Conservation (phyloP, 1,140 invertebrate species). For the Lepidostoma basale region DNA sequence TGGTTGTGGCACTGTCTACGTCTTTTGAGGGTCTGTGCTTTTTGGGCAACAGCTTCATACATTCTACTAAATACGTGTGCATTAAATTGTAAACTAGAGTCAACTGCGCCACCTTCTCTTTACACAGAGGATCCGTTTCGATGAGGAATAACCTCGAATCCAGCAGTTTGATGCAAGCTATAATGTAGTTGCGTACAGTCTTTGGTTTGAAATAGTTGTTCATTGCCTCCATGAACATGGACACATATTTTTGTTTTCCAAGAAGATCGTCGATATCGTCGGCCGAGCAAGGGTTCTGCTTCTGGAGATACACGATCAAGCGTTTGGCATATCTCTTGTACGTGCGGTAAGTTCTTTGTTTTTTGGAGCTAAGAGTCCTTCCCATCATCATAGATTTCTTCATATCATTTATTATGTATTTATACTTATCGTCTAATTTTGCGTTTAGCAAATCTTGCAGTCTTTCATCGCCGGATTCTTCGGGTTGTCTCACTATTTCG, state of each 20-base stretch:
- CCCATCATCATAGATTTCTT: constrained; percentile 62
- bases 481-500: constrained; percentile 50
- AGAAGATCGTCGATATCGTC: constrained; percentile 59
- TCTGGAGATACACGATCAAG: constrained; percentile 57
- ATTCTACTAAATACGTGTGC: constrained; percentile 55
- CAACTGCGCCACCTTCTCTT: constrained; percentile 60
- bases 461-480: constrained; percentile 31
- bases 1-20: constrained; percentile 49
- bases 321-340: constrained; percentile 59
- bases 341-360: constrained; percentile 58
- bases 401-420: constrained; percentile 61
- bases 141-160: constrained; percentile 60
- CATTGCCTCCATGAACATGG: constrained; percentile 57
- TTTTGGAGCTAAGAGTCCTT: constrained; percentile 55
- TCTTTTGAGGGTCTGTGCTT: constrained; percentile 49
- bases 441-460: constrained; percentile 42
- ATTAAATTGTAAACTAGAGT: constrained; percentile 57
- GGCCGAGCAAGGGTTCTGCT: constrained; percentile 58
- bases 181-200: constrained; percentile 58
- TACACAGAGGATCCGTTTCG: constrained; percentile 57
- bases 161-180: constrained; percentile 58
- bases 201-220: constrained; percentile 59
- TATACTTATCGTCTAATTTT: constrained; percentile 50
- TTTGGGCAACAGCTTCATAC: constrained; percentile 55
- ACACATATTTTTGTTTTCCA: constrained; percentile 58